Base-by-base conservation (phyloP, 2,113 vertebrate genomes). In the Epinephelus moara region DNA sequence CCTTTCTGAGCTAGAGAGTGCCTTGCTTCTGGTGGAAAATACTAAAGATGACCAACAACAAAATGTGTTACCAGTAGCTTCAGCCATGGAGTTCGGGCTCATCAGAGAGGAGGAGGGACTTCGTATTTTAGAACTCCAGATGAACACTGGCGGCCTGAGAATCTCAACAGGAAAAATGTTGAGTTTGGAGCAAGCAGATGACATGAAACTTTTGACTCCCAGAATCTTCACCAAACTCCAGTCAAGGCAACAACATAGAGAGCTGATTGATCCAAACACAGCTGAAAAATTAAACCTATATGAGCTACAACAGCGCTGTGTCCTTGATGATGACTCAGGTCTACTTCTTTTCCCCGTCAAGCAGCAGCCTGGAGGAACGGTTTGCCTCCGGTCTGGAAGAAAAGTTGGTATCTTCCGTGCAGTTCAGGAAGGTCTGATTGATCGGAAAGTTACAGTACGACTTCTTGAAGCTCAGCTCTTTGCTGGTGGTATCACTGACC, bases 401-500 rank as follows among this genome's bases (percentile, higher is more conserved):
- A 96, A 97, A 67, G 97, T 98, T 40, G 97, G 95, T 76, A 94
- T 98, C 87, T 97, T 98, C 91, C 95, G 93, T 6, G 98, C 97
- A 0, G 86, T 97, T 13, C 97, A 97, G 86, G 97, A 99, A 86
- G 97, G 98, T 18, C 93, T 99, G 33, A 96, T 98, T 59, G 98
- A 99, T 80, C 94, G 95, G 2, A 94, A 98, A 78, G 97, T 97
- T 1, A 94, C 94, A 0, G 70, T 96, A 40, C 94, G 97, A 81
- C 79, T 99, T 30, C 93, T 99, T 66, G 98, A 99, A 94, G 95
- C 96, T 63, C 98, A 99, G 6, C 95, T 99, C n/a, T 96, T 98
- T 90, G 97, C 98, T 15, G 98, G 98, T 18, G 98, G 98, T 81
- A 97, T 99, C 56, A 92, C 93, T n/a, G 98, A 99, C 88, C 97